These are phyloP conservation scores for Leptinotarsa defecta DNA, from an alignment of 1,140 invertebrate genomes.

Conservation along the genomic window DNA sequence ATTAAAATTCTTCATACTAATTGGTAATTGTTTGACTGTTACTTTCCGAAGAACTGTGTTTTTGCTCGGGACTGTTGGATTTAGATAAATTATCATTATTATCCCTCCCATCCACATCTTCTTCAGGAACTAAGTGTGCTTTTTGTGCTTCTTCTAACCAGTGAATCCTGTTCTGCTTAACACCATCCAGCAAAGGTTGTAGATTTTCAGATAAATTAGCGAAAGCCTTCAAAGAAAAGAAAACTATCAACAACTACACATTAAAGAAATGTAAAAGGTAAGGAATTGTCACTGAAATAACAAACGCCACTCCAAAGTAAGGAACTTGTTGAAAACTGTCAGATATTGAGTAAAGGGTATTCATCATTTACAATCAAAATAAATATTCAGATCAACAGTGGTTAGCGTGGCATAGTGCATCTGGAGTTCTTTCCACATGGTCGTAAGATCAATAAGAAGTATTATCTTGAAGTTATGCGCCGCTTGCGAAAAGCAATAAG, in stretches of 20 bases:
- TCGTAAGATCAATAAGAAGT: too few species aligned
- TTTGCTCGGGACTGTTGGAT: slow-evolving; percentile 42
- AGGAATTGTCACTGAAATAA: too few species aligned
- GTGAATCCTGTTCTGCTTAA: slow-evolving; percentile 78
- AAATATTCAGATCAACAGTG: too few species aligned
- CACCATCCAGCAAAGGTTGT: slow-evolving; percentile 80
- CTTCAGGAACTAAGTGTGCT: slow-evolving; percentile 44
- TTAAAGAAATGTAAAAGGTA: too few species aligned
- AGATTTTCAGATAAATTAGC: slow-evolving; percentile 76
- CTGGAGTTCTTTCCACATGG: too few species aligned
- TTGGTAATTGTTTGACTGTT: slow-evolving; percentile 29
- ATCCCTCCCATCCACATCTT: slow-evolving; percentile 41
- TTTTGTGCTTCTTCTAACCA: slow-evolving; percentile 76
- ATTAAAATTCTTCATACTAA: slow-evolving; percentile 20
- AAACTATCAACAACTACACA: background rate
- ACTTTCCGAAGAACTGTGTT: slow-evolving; percentile 11
- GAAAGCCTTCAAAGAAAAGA: slow-evolving; percentile 72
- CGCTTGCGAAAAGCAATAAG: too few species aligned
- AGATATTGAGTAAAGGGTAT: too few species aligned
- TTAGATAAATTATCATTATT: slow-evolving; percentile 53
- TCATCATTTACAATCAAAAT: too few species aligned
- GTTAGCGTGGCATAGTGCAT: too few species aligned
- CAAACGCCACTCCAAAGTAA: too few species aligned
- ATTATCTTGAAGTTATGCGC: too few species aligned
- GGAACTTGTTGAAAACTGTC: too few species aligned